Percentiles rank a stretch among this genome's conserved stretches.
Evolutionary conservation across 2,888 invertebrate species (phyloP).

Genomic region (Platycnemis pennipes): DNA sequence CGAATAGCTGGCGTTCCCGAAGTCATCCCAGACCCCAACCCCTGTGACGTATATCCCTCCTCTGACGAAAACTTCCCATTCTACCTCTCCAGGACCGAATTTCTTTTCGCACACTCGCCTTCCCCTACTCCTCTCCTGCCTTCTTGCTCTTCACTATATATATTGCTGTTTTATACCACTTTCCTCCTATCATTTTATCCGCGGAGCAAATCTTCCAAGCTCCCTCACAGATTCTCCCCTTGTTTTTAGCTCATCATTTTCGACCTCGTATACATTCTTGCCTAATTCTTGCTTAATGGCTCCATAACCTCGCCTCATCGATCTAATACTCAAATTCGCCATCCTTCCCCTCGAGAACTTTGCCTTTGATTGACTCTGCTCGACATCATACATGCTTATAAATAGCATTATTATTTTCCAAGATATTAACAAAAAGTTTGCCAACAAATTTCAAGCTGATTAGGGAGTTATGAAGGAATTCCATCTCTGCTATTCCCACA

Average conservation of each 20-base stretch:
- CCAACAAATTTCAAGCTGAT: too few species aligned
- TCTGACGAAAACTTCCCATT: background rate
- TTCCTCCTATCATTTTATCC: background rate
- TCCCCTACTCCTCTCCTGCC: background rate
- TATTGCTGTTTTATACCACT: background rate
- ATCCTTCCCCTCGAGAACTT: background rate
- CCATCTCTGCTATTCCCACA: too few species aligned
- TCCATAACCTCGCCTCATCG: background rate
- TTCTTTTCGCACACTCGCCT: background rate
- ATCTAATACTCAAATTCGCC: background rate
- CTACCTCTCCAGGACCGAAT: background rate
- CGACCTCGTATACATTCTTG: background rate
- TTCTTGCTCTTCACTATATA: background rate
- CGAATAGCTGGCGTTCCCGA: constrained; percentile 24
- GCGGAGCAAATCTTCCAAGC: background rate
- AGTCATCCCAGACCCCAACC: background rate
- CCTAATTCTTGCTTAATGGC: background rate
- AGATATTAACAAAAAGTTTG: too few species aligned
- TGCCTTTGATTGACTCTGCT: too few species aligned
- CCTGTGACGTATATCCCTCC: background rate
- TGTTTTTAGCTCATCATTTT: background rate
- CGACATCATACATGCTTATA: too few species aligned
- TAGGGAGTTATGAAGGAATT: too few species aligned
- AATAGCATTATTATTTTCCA: too few species aligned
- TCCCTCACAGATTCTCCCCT: background rate